Evolutionary conservation across 2,113 vertebrate species (phyloP), one percentile per base, ranked within the genome.

Genomic region (Pipra filicauda): DNA sequence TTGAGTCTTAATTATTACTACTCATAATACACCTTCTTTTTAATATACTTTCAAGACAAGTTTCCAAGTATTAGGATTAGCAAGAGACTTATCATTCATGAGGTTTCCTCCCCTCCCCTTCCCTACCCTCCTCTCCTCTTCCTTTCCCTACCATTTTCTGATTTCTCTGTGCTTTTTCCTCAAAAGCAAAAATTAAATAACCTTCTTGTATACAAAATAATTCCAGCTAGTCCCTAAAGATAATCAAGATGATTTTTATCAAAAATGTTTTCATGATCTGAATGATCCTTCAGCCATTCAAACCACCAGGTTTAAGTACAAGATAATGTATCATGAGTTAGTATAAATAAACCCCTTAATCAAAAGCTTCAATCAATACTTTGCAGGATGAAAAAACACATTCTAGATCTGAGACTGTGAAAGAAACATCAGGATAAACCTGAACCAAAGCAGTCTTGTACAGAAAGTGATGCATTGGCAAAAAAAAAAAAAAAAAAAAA

Each of bases 381-480:
- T 66, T 65, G 24, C 5, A 37, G 17, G 73, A 17, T 41, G 51
- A 78, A 51, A 33, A 18, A 85, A 30, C 9, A 31, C 8, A n/a
- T 65, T 33, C 46, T 9, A 54, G 6, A 22, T 70, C 11, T 51
- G 19, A 1, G 6, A 70, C 3, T 15, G 5, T 12, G 28, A 55
- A 64, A 73, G 35, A 41, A 82, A 44, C 11, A 41, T 55, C 23
- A 46, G 11, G 17, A 55, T 70, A 66, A 85, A 64, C 8, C 9
- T 64, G 37, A 89, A 76, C 4, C 0, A 2, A 55, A 69, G 8
- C 3, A 54, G 15, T 49, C 4, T 54, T 89, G 15, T 33, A 44
- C 5, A 44, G 65, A 64, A 73, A 57, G 14, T n/a, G 2, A 17
- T 33, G 28, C n/a, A n/a, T 2, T 5, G 4, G 5, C 2, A 1